Conservation (phyloP, 2,113 vertebrate genomes). For the Coreoperca whiteheadi region DNA sequence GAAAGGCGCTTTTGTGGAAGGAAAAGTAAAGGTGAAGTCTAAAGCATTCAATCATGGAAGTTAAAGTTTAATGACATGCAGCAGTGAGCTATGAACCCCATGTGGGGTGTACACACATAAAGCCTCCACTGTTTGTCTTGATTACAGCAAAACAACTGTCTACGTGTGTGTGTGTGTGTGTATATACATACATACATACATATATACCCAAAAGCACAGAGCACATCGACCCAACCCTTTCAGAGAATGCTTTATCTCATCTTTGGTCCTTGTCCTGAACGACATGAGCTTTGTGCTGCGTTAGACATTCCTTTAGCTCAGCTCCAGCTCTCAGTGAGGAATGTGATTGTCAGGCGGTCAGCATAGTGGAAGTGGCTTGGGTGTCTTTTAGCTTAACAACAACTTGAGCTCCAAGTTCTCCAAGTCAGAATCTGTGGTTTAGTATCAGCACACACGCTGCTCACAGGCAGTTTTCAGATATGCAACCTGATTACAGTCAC, state of each 20-base stretch:
- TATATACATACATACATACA: too few species aligned
- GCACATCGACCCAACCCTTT: slow-evolving; percentile 30
- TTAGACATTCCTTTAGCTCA: slow-evolving; percentile 73
- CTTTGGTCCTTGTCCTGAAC: slow-evolving; percentile 47
- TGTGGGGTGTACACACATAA: slow-evolving; percentile 4
- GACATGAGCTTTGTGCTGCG: slow-evolving; percentile 65
- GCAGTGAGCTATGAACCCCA: slow-evolving; percentile 61
- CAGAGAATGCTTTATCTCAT: slow-evolving; percentile 29
- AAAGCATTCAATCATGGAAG: background rate
- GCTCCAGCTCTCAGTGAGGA: slow-evolving; percentile 56
- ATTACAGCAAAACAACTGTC: too few species aligned
- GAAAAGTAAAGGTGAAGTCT: slow-evolving; percentile 21
- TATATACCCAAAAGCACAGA: background rate
- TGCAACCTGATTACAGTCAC: slow-evolving; percentile 21
- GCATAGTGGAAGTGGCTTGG: slow-evolving; percentile 30
- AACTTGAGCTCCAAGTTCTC: slow-evolving; percentile 11
- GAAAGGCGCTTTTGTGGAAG: slow-evolving; percentile 19
- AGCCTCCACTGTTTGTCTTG: too few species aligned
- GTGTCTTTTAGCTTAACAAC: slow-evolving; percentile 17
- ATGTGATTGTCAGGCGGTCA: slow-evolving; percentile 63
- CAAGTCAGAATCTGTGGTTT: slow-evolving; percentile 2
- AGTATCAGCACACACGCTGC: background rate
- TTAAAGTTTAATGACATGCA: slow-evolving; percentile 53
- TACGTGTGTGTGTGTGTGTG: too few species aligned
- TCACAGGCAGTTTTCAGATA: slow-evolving; percentile 13